Evolutionary conservation across 92 coral and sea anemone species (phyloP).

Genomic region (Parazoanthus atlanticus): DNA sequence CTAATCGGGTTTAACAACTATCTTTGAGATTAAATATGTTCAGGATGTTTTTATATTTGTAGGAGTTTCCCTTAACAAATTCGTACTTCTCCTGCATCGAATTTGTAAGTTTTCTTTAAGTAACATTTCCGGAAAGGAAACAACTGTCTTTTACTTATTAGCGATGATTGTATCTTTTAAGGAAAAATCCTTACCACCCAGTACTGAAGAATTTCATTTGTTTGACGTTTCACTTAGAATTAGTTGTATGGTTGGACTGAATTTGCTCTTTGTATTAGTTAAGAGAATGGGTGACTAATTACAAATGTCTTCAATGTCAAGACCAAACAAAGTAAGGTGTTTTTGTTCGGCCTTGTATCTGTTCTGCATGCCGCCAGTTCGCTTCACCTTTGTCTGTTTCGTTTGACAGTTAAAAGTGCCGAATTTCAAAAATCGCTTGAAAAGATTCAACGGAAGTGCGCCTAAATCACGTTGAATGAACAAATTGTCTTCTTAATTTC

Average conservation of each 20-base stretch:
- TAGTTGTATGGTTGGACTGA: neutral
- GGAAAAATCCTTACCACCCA: neutral
- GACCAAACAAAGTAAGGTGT: neutral
- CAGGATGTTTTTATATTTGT: neutral
- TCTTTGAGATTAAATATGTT: neutral
- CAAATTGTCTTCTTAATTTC: neutral
- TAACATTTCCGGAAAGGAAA: neutral
- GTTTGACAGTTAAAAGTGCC: neutral
- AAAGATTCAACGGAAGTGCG: neutral
- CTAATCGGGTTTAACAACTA: neutral
- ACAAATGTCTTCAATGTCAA: neutral
- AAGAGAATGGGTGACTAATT: too few species aligned
- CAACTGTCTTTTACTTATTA: neutral
- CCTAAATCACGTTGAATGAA: neutral
- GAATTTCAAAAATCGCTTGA: neutral
- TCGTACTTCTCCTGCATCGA: neutral
- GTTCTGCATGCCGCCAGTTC: neutral
- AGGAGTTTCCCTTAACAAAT: neutral
- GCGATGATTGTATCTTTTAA: too few species aligned
- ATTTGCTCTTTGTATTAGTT: neutral
- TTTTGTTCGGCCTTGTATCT: neutral
- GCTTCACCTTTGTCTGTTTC: neutral
- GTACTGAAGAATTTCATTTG: neutral
- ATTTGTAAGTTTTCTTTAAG: neutral
- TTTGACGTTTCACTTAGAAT: neutral